phyloP scores from a whole-genome alignment of 2,888 invertebrate genomes.

The Leucania comma region DNA sequence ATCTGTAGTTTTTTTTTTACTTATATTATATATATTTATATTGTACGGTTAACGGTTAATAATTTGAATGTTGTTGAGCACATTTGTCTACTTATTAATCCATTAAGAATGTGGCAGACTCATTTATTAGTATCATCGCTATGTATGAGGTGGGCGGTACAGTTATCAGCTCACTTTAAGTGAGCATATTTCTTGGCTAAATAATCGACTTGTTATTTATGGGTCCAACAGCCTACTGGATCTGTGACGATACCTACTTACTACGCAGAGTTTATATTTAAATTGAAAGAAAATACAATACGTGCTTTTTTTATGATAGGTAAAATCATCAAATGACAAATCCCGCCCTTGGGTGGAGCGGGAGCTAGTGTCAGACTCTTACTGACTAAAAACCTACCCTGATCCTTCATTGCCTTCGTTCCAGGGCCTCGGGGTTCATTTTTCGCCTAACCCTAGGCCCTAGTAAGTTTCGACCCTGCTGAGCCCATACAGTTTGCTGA shows the following conservation, averaged over 20 bases:
- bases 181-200: slow-evolving; percentile 8
- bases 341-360: too few relatives aligned
- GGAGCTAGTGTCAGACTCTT: too few relatives aligned
- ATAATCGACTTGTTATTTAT: slow-evolving; percentile 23
- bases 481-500: too few relatives aligned
- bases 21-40: slow-evolving; percentile 6
- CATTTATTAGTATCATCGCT: slow-evolving; percentile 44
- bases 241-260: not conserved
- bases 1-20: not conserved
- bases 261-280: too few relatives aligned
- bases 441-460: too few relatives aligned
- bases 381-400: too few relatives aligned
- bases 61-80: slow-evolving; percentile 14
- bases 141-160: slow-evolving; percentile 29
- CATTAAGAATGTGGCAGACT: slow-evolving; percentile 47
- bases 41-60: slow-evolving; percentile 41
- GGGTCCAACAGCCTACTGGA: not conserved
- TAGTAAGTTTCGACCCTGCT: too few relatives aligned
- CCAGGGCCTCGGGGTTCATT: too few relatives aligned
- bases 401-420: too few relatives aligned
- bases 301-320: too few relatives aligned
- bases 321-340: too few relatives aligned
- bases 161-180: slow-evolving; percentile 33
- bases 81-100: slow-evolving; percentile 57
- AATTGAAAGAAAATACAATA: not conserved